Percentiles rank a stretch among this genome's conserved stretches.
Evolutionary conservation across 1,140 invertebrate genomes (phyloP).

Genomic region (Thaumatotibia leucotreta): DNA sequence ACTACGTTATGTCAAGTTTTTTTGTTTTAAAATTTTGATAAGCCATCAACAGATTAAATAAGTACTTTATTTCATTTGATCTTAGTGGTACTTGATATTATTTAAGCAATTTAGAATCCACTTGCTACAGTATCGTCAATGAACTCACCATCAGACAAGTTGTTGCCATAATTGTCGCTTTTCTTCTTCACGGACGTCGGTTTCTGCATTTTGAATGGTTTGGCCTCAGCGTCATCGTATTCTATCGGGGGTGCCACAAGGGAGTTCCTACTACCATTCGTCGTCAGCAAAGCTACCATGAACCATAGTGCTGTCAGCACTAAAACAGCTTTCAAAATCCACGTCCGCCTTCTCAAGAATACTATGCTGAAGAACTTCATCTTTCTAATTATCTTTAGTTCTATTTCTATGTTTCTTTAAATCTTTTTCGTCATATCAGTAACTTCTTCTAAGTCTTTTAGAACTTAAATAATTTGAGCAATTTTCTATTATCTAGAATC

Average conservation of each 20-base stretch:
- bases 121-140: too few species aligned
- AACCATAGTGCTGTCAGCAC: conserved; percentile 89
- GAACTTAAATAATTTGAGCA: conserved; percentile 53
- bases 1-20: too few species aligned
- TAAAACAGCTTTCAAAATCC: conserved; percentile 88
- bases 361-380: conserved; percentile 76
- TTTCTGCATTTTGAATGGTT: conserved; percentile 59
- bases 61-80: too few species aligned
- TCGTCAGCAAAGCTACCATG: conserved; percentile 87
- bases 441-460: not conserved
- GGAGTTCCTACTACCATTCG: conserved; percentile 79
- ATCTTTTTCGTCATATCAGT: not conserved
- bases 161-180: conserved; percentile 64
- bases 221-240: conserved; percentile 59
- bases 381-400: conserved; percentile 20
- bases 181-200: conserved; percentile 62
- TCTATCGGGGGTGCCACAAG: conserved; percentile 57
- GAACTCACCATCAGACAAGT: conserved; percentile 62
- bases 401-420: conserved; percentile 13
- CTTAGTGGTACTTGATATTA: too few species aligned
- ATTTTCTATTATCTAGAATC: conserved; percentile 63
- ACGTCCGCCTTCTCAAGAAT: conserved; percentile 85
- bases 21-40: too few species aligned
- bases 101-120: too few species aligned
- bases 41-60: too few species aligned